A percentile compares a stretch with the other conserved stretches of the same genome.
Conservation (phyloP, 2,888 invertebrate species). For the Ligdia adustata region DNA sequence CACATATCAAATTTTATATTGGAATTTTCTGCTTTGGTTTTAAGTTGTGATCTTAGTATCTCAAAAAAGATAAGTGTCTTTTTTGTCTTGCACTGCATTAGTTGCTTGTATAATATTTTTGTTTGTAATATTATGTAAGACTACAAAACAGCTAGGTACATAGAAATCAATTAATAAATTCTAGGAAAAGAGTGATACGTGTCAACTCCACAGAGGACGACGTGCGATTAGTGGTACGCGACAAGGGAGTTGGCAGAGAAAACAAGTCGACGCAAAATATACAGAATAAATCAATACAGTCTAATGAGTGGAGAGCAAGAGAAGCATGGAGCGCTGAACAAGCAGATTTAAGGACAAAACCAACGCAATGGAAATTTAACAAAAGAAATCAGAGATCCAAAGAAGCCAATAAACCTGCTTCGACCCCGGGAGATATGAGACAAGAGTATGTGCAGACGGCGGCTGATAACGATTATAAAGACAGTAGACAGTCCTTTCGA, state of each 20-base stretch:
- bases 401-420: conserved; percentile 78
- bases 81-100: conserved; percentile 18
- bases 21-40: conserved; percentile 9
- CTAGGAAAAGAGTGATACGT: conserved; percentile 90
- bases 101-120: conserved; percentile 20
- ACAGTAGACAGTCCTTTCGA: conserved; percentile 70
- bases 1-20: neutral
- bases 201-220: conserved; percentile 89
- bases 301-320: conserved; percentile 90
- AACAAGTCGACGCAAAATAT: conserved; percentile 90
- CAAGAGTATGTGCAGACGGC: conserved; percentile 78
- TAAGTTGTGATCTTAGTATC: neutral
- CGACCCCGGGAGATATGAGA: conserved; percentile 72
- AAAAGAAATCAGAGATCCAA: conserved; percentile 84
- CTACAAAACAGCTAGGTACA: conserved; percentile 69
- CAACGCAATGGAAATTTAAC: conserved; percentile 90
- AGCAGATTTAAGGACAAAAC: conserved; percentile 86
- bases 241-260: conserved; percentile 88
- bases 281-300: conserved; percentile 90
- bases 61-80: neutral
- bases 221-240: conserved; percentile 89
- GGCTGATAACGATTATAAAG: conserved; percentile 75
- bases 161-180: conserved; percentile 84
- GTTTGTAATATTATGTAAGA: conserved; percentile 33
- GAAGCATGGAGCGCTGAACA: conserved; percentile 95